Conservation (phyloP, 2,113 vertebrate species). For the Alligator sinensis region DNA sequence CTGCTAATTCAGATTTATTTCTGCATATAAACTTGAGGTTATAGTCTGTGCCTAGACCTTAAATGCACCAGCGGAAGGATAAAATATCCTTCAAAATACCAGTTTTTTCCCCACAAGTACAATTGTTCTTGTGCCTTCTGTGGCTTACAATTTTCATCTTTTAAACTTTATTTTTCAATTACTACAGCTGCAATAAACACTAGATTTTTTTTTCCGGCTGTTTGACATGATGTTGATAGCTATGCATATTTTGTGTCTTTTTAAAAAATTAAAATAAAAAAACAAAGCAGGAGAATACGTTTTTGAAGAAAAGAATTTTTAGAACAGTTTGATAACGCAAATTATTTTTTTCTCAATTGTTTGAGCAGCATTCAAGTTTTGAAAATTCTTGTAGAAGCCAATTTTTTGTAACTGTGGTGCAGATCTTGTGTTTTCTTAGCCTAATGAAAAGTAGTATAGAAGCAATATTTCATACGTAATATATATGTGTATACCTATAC, state of each 20-base stretch:
- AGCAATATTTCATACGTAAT: constrained; percentile 88
- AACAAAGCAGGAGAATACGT: constrained; percentile 85
- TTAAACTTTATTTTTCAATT: constrained; percentile 82
- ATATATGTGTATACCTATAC: constrained; percentile 73
- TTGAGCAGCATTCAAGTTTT: constrained; percentile 87
- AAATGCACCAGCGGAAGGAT: constrained; percentile 91
- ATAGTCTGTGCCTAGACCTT: constrained; percentile 88
- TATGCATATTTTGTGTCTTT: constrained; percentile 91
- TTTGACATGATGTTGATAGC: constrained; percentile 86
- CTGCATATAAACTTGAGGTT: constrained; percentile 85
- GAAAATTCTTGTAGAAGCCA: constrained; percentile 88
- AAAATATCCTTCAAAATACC: constrained; percentile 84
- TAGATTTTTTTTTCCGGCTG: constrained; percentile 77
- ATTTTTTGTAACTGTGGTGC: constrained; percentile 91
- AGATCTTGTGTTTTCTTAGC: constrained; percentile 88
- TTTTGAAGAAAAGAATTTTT: constrained; percentile 89
- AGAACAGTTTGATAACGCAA: constrained; percentile 89
- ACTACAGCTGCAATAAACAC: constrained; percentile 87
- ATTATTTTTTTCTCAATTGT: constrained; percentile 86
- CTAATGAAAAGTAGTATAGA: constrained; percentile 88
- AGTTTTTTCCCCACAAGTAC: constrained; percentile 83
- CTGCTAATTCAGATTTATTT: constrained; percentile 78
- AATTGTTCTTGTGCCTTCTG: constrained; percentile 88
- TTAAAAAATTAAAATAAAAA: constrained; percentile 77
- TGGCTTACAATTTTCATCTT: constrained; percentile 85